phyloP scores from a whole-genome alignment of 2,888 invertebrate species.

The Tetanocera ferruginea region DNA sequence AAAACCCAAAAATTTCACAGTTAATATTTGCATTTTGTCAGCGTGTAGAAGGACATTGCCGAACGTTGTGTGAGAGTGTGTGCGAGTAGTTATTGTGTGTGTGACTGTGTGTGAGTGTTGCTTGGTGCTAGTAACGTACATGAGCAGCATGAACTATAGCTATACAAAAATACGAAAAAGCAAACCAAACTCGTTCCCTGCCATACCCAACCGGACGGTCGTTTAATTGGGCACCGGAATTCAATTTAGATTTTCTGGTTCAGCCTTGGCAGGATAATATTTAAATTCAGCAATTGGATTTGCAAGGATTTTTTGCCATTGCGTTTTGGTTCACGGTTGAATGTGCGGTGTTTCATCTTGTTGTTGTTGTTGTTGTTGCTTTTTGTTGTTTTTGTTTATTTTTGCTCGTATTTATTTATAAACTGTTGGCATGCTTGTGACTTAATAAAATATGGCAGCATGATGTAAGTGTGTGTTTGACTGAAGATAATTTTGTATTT shows the following conservation, averaged over 20 bases:
- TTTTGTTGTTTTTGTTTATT: not conserved
- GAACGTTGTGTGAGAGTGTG: not conserved
- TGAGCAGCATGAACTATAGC: not conserved
- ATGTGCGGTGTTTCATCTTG: not conserved
- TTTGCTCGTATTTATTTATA: not conserved
- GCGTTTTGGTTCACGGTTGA: not conserved
- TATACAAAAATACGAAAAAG: not conserved
- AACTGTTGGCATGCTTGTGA: not conserved
- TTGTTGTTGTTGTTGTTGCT: not conserved
- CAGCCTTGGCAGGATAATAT: constrained; percentile 23
- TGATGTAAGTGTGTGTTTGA: not conserved
- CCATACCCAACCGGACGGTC: constrained; percentile 24
- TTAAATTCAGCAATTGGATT: constrained; percentile 36
- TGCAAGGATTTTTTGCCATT: not conserved
- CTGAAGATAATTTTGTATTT: constrained; percentile 1
- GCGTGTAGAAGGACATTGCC: not conserved
- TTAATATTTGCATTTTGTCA: constrained; percentile 25
- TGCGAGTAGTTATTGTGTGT: not conserved
- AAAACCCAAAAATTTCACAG: constrained; percentile 19
- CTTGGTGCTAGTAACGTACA: not conserved
- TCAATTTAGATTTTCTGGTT: constrained; percentile 39
- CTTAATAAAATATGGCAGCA: constrained; percentile 12
- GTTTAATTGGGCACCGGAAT: constrained; percentile 42
- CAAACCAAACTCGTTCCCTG: not conserved
- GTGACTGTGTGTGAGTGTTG: not conserved